Base-by-base conservation (phyloP, 2,113 vertebrate genomes). In the Pagrus major region DNA sequence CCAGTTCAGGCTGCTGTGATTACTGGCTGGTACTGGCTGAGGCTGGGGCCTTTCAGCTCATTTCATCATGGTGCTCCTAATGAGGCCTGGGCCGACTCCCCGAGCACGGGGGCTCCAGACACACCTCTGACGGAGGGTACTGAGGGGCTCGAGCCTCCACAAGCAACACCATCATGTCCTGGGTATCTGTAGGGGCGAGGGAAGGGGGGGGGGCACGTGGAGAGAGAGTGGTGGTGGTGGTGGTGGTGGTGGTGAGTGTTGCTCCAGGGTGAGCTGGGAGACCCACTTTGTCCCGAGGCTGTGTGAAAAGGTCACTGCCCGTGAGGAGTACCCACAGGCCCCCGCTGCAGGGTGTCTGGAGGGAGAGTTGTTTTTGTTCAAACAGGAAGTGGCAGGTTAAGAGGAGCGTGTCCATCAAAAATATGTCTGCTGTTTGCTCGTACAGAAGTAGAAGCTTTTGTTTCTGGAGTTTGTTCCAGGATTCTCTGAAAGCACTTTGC, bases 61-160 rank as follows among this genome's bases (percentile, higher is more conserved):
- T 95, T 95, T 95, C 94, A 95, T 95, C 95, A 94, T 93, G 86
- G 87, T 79, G 86, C 85, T 82, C 83, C 88, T 95, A 95, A 95
- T 95, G 94, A 95, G 93, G 93, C 90, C 93, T 85, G 87, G 87
- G 89, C 83, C 44, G 7, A 44, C 78, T 91, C 93, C 85, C 91
- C 21, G 58, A 89, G 85, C 91, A 80, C 31, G 0, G 65, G 76
- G 87, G 83, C 85, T 89, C 81, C 83, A 83, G 77, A 91, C 87
- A 61, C 80, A 86, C 84, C 85, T 86, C 89, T 75, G 74, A 89
- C 56, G 84, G 86, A 78, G 86, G 73, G n/a, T 83, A 67, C 67
- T 69, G 56, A 58, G 69, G 64, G 79, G 75, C 82, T 84, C 54
- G 75, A 84, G 78, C 61, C 63, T 77, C 82, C 46, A 78, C 76